Base-by-base conservation (phyloP, 2,888 invertebrate species). In the Colletes collaris region DNA sequence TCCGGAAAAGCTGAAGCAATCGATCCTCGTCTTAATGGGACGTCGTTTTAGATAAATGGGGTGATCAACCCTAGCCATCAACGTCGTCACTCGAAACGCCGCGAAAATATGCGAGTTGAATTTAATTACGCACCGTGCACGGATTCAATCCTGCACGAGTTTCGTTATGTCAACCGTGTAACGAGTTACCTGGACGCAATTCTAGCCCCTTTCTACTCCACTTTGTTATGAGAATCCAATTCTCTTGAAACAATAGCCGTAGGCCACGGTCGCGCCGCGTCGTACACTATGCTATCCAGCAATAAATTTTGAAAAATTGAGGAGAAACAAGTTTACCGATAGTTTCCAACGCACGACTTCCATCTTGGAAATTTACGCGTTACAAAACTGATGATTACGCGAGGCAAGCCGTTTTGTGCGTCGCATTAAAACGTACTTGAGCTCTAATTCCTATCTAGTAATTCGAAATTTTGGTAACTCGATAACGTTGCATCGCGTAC, bases 31-130 rank as follows among this genome's bases (percentile, higher is more conserved):
- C 87, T 88, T 87, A 90, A 88, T 87, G 85, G 85, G 79, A 86
- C 84, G 84, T 87, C 88, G 85, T 86, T 88, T 84, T 72, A 86
- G 83, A 87, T 87, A 88, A 90, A 90, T 90, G 89, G 87, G 83
- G 84, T 6, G 79, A 82, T 84, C 84, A 79, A 66, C 69, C 44
- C 44, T 55, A 64, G 56, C 13, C 59, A 58, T 40, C 65, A 50
- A 60, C 55, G 56, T 65, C 69, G 67, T 59, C 73, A 79, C 82
- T 81, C 67, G 78, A 83, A 82, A 80, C 76, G 80, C 76, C 81
- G 70, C 81, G 77, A 75, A 80, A 89, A 87, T 87, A 89, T 90
- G 90, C 88, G 89, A 88, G 85, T 59, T 50, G 90, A 90, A 90
- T 89, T 88, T 87, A 81, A 79, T 87, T 88, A 82, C 70, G 74